Percentiles rank a stretch among this genome's conserved stretches.
These are phyloP conservation scores for Orthonevra nobilis DNA, from an alignment of 2,888 invertebrate species.

Conservation along the genomic window DNA sequence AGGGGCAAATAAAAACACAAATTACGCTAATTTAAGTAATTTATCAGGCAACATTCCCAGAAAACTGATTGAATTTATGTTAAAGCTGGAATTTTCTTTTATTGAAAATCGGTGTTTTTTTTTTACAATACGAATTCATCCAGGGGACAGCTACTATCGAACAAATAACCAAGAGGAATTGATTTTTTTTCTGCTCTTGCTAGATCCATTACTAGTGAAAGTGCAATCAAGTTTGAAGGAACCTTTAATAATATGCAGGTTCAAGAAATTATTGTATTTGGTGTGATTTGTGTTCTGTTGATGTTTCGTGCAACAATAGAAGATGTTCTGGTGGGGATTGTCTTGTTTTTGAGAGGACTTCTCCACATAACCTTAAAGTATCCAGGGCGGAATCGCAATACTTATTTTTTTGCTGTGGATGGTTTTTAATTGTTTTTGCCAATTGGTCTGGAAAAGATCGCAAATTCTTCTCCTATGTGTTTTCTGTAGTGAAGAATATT, in stretches of 20 bases:
- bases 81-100: too few species aligned
- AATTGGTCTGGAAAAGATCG: neutral
- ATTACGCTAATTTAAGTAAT: constrained; percentile 19
- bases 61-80: neutral
- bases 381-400: constrained; percentile 19
- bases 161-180: constrained; percentile 59
- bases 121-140: constrained; percentile 32
- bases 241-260: constrained; percentile 41
- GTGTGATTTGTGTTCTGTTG: constrained; percentile 2
- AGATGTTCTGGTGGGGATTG: neutral
- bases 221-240: constrained; percentile 24
- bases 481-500: too few species aligned
- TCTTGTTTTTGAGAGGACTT: constrained; percentile 12
- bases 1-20: constrained; percentile 5
- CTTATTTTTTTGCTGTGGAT: too few species aligned
- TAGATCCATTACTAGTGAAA: constrained; percentile 38
- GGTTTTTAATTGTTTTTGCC: constrained; percentile 25
- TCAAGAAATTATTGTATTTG: constrained; percentile 5
- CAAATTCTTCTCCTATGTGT: too few species aligned
- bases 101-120: constrained; percentile 37
- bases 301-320: neutral
- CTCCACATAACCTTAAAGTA: constrained; percentile 58
- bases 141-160: constrained; percentile 52
- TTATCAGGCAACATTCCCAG: neutral
- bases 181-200: constrained; percentile 53